Base-by-base conservation (phyloP, 2,888 invertebrate species). In the Monoplex corrugatus region DNA sequence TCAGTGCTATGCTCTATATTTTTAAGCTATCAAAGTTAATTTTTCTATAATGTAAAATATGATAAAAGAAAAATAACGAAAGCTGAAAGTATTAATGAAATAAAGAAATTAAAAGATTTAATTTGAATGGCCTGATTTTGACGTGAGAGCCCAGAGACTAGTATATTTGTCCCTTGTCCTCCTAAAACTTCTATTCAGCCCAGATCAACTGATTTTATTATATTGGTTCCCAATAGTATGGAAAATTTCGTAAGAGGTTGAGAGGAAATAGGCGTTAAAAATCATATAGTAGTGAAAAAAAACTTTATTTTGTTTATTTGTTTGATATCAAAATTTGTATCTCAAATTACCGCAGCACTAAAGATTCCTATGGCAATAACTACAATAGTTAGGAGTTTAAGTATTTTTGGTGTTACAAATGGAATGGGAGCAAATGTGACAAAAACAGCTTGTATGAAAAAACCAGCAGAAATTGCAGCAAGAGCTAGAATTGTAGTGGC, bases 141-240 rank as follows among this genome's bases (percentile, higher is more conserved):
- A 19, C 10, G 8, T 19, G 50, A 50, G 10, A 50, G 50, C 19
- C 50, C 19, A 8, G 10, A 13, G 19, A 19, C 8, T 13, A 50
- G 10, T 19, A 50, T 50, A n/a, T n/a, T 86, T 10, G 72, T 10
- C 1, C 92, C 91, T 89, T 89, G 87, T 19, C 90, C 90, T 1
- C 90, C 86, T 45, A 86, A 78, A 28, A 89, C 0, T 86, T 92
- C 92, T 82, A 92, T 45, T 83, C 92, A 92, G 28, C 91, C 91
- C 19, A 90, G 87, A 87, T 92, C 92, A n/a, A 91, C 32, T n/a
- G 32, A 43, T 89, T 92, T 90, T 83, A 90, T 72, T 8, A 89
- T 78, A 16, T 78, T 38, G 35, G 91, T 90, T 23, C 89, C 78
- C 2, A 83, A 0, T 23, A 10, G 1, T 40, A 92, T 63, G 0